Evolutionary conservation across 2,113 vertebrate genomes (phyloP).

Genomic region (Dinomys branickii): DNA sequence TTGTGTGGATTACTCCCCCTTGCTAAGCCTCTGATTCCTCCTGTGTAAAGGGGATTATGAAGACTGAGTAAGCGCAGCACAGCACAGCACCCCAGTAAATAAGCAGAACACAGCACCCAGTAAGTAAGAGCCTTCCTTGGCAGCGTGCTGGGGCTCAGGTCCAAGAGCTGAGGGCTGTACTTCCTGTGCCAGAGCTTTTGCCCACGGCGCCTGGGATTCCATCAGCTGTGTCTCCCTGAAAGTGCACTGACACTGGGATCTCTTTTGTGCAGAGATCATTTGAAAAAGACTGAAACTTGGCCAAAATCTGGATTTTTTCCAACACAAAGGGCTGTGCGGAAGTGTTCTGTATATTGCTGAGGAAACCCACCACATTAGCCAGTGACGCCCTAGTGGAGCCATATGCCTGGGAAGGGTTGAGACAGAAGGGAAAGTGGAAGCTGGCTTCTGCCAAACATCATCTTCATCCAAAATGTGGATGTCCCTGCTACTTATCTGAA

Average conservation of each 20-base stretch:
- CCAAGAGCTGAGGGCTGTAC: not conserved
- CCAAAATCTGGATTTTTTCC: not conserved
- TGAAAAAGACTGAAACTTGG: not conserved
- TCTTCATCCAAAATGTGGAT: not conserved
- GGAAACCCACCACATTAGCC: not conserved
- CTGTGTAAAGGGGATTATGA: not conserved
- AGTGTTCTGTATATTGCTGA: not conserved
- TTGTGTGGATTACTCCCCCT: not conserved
- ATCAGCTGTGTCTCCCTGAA: not conserved
- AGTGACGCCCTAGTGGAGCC: not conserved
- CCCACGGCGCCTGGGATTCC: not conserved
- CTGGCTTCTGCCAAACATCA: not conserved
- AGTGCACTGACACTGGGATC: not conserved
- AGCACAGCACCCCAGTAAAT: not conserved
- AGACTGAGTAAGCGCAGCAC: not conserved
- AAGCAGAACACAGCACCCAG: not conserved
- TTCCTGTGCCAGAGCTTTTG: not conserved
- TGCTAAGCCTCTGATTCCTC: not conserved
- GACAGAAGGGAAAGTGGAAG: not conserved
- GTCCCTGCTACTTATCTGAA: slow-evolving; percentile 6
- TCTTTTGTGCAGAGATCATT: not conserved
- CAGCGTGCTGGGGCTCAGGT: not conserved
- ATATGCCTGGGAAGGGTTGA: not conserved
- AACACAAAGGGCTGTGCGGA: not conserved
- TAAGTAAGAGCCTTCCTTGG: not conserved